Conservation (phyloP, 2,113 vertebrate genomes). For the Neoarius graeffei region DNA sequence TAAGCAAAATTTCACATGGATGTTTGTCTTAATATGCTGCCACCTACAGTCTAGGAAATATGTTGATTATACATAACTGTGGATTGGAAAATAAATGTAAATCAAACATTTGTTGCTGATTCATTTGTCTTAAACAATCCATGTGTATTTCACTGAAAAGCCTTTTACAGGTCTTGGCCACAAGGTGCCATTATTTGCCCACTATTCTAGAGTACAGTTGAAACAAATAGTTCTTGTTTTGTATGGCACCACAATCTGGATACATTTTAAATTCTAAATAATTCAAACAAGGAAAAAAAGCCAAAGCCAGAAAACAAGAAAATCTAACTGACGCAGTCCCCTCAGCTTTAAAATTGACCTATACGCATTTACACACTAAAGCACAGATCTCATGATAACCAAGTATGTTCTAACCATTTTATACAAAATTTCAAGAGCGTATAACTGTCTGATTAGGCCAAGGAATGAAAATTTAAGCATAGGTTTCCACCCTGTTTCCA, state of each 20-base stretch:
- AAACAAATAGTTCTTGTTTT: background rate
- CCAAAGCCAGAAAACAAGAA: background rate
- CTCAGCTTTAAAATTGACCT: background rate
- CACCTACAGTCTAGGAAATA: constrained; percentile 75
- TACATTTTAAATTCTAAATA: background rate
- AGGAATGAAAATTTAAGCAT: background rate
- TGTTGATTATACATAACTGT: constrained; percentile 79
- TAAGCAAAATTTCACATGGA: constrained; percentile 75
- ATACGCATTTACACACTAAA: background rate
- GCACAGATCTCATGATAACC: background rate
- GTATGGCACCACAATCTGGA: background rate
- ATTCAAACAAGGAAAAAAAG: background rate
- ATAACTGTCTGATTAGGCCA: background rate
- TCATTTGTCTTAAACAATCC: constrained; percentile 13
- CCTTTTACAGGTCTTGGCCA: constrained; percentile 7
- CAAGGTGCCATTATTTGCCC: constrained; percentile 22
- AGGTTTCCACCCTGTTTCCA: background rate
- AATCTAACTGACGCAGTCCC: background rate
- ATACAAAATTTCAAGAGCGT: background rate
- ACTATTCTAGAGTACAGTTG: background rate
- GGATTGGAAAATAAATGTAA: constrained; percentile 76
- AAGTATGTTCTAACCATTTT: background rate
- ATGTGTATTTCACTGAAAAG: background rate
- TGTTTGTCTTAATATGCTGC: constrained; percentile 76
- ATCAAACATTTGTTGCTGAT: constrained; percentile 55